A percentile compares a stretch with the other conserved stretches of the same genome.
Conservation (phyloP, 1,140 invertebrate species). For the Holotrichia oblita region DNA sequence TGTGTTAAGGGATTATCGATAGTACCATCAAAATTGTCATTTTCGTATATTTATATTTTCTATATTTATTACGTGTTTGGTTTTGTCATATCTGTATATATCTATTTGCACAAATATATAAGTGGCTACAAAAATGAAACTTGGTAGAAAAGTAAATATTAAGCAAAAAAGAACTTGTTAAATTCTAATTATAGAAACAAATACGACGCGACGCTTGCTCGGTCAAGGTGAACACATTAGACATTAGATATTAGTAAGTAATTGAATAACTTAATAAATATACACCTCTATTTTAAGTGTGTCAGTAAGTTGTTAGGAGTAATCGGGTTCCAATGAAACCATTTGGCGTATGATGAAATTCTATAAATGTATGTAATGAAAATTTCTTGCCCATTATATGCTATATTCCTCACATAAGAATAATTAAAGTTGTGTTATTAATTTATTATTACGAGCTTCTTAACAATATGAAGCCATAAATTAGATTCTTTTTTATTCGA, state of each 20-base stretch:
- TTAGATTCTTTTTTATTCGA: background rate
- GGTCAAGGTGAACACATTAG: background rate
- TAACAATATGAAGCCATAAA: background rate
- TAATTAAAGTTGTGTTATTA: background rate
- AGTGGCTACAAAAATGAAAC: no score
- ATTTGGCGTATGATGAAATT: no score
- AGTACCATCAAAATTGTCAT: no score
- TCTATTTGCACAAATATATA: no score
- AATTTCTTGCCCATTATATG: no score
- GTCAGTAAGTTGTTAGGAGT: background rate
- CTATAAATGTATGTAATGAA: no score
- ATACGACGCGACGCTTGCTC: background rate
- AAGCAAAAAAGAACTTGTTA: background rate
- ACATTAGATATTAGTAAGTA: background rate
- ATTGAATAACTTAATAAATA: background rate
- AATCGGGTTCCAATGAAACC: background rate
- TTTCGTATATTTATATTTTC: no score
- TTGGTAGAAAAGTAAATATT: background rate
- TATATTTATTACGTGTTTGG: no score
- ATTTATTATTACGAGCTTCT: background rate
- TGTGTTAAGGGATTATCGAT: no score
- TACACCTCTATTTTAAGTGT: background rate
- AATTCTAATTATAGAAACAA: constrained; percentile 18
- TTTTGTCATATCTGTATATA: no score
- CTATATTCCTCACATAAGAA: background rate